Percentiles rank a stretch among this genome's conserved stretches.
Evolutionary conservation across 1,140 invertebrate species (phyloP).

Genomic region (Chlorops oryzae): DNA sequence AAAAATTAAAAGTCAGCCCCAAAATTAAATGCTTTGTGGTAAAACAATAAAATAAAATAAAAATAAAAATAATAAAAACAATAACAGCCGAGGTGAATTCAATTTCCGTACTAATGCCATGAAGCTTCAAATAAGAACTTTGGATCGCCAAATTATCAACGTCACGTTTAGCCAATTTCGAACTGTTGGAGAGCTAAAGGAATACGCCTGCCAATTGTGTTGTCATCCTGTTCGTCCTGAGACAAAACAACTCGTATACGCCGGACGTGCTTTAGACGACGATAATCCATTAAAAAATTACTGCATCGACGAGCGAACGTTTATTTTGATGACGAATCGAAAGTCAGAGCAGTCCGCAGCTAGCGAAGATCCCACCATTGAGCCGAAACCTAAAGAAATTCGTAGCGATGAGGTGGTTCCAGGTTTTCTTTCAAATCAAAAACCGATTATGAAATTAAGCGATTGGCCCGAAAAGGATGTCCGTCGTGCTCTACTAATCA

Average conservation of each 20-base stretch:
- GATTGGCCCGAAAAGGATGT: slow-evolving; percentile 26
- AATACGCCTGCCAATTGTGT: slow-evolving; percentile 17
- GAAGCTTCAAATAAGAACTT: slow-evolving; percentile 35
- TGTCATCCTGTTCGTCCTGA: slow-evolving; percentile 24
- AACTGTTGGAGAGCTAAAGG: slow-evolving; percentile 28
- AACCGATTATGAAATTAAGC: neutral
- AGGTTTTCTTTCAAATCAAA: neutral
- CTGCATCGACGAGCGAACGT: slow-evolving; percentile 26
- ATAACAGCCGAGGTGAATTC: no score
- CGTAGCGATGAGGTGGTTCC: neutral
- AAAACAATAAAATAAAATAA: no score
- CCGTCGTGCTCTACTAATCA: slow-evolving; percentile 29
- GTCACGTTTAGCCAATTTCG: slow-evolving; percentile 25
- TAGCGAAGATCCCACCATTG: neutral
- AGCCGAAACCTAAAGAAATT: slow-evolving; percentile 6
- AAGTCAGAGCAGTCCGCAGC: slow-evolving; percentile 2
- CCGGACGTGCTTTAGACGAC: slow-evolving; percentile 35
- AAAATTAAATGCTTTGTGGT: no score
- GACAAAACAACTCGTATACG: slow-evolving; percentile 30
- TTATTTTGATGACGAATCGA: slow-evolving; percentile 36
- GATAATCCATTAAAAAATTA: slow-evolving; percentile 22
- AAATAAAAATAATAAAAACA: no score
- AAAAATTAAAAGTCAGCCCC: no score
- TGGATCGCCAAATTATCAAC: slow-evolving; percentile 27
- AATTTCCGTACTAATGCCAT: no score